A percentile compares a stretch with the other conserved stretches of the same genome.
phyloP scores from a whole-genome alignment of 1,140 invertebrate genomes.

The Anastatus disparis region DNA sequence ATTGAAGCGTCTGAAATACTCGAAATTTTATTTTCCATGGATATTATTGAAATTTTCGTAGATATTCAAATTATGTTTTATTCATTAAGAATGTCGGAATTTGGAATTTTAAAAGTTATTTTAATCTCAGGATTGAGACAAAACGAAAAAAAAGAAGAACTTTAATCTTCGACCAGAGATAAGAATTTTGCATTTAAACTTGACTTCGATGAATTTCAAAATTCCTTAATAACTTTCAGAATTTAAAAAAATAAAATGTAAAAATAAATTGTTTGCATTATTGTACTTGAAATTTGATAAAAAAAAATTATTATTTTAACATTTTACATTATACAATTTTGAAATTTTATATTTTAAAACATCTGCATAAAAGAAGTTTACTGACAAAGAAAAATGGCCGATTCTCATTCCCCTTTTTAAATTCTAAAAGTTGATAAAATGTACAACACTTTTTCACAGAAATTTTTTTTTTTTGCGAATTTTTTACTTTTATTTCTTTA shows the following conservation, averaged over 20 bases:
- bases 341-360: too few relatives aligned
- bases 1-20: background rate
- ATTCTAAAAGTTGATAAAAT: constrained; percentile 24
- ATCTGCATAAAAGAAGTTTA: background rate
- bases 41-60: background rate
- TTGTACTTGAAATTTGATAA: background rate
- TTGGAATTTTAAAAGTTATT: constrained; percentile 18
- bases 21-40: background rate
- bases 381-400: background rate
- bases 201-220: background rate
- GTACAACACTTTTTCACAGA: constrained; percentile 6
- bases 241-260: too few relatives aligned
- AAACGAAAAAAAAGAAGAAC: constrained; percentile 20
- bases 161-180: constrained; percentile 22
- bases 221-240: too few relatives aligned
- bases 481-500: constrained; percentile 26
- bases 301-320: too few relatives aligned
- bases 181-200: background rate
- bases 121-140: constrained; percentile 23
- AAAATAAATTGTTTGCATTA: background rate
- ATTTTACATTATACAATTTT: too few relatives aligned
- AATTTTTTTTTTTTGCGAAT: constrained; percentile 16
- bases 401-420: constrained; percentile 2
- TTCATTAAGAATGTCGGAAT: background rate
- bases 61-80: background rate